Base-by-base conservation (phyloP, 2,113 vertebrate species). In the Cathartes aura region DNA sequence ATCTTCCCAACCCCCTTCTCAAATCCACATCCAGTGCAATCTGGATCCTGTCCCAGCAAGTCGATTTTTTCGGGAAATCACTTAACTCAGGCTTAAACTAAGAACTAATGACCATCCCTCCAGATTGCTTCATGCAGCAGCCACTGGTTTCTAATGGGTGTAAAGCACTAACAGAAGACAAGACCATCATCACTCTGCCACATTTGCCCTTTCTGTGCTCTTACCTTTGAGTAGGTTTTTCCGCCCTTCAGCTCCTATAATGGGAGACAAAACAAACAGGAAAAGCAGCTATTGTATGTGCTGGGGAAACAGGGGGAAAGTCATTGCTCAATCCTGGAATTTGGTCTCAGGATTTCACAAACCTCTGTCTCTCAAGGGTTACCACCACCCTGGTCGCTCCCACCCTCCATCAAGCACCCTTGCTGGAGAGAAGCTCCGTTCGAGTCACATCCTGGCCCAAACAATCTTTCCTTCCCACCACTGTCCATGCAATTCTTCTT, bases 191-290 rank as follows among this genome's bases (percentile, higher is more conserved):
- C 10, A 7, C 29, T 22, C 82, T 74, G 52, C 6, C 72, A 72
- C 14, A 13, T 82, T 72, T 73, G 38, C n/a, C 27, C 48, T 82
- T 82, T 89, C 59, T 56, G 19, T 36, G 34, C 59, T 94, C 99
- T 98, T 99, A 99, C 99, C 99, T 99, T 99, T 86, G 99, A 99
- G 94, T 99, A 99, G 10, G 99, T 97, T 97, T 99, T 99, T 97
- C 99, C 99, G 84, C 99, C 99, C 98, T 99, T 99, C 96, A 99
- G 99, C 97, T 99, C 99, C 99, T 99, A 97, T 87, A 98, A 98
- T n/a, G 95, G 97, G 98, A 98, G 98, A 97, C 86, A 97, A 95
- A 97, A 95, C 94, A 90, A 81, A 98, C 90, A 98, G 92, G 93
- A 95, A 86, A 85, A 96, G 84, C 66, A 95, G 75, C 50, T 71